These are phyloP conservation scores for Dryobates pubescens DNA, from an alignment of 2,797 vertebrate genomes.

Conservation along the genomic window DNA sequence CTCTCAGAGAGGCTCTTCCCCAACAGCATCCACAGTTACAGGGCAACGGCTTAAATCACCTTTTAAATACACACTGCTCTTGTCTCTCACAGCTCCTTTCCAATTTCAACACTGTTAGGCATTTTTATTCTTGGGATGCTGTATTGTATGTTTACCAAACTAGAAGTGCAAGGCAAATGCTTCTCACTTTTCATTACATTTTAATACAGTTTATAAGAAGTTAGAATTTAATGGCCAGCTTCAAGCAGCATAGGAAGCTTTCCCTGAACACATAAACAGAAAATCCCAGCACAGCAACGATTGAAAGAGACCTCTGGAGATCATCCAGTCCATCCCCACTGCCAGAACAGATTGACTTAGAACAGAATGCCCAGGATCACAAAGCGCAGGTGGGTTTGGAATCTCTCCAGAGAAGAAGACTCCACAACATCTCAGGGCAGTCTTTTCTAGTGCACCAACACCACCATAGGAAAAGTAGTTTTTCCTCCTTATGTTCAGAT, in stretches of 20 bases:
- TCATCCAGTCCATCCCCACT: no score
- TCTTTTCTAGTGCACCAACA: no score
- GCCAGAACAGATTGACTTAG: no score
- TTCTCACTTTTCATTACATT: not conserved
- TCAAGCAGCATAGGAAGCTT: not conserved
- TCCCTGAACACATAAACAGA: not conserved
- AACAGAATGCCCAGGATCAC: no score
- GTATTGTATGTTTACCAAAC: not conserved
- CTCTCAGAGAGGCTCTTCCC: not conserved
- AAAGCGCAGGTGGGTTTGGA: no score
- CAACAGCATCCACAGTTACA: not conserved
- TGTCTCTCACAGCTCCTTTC: not conserved
- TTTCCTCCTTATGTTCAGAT: no score
- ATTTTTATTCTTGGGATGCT: not conserved
- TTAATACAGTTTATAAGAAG: not conserved
- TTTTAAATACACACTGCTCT: not conserved
- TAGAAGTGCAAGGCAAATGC: accelerated
- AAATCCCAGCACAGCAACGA: no score
- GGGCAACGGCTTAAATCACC: not conserved
- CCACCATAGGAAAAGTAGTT: no score
- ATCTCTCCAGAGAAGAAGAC: no score
- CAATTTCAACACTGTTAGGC: not conserved
- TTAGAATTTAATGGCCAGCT: not conserved
- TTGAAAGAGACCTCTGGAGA: no score
- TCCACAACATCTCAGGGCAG: no score